Evolutionary conservation across 2,797 vertebrate species (phyloP), one percentile per base, ranked within the genome.

Genomic region (Acropternis orthonyx): DNA sequence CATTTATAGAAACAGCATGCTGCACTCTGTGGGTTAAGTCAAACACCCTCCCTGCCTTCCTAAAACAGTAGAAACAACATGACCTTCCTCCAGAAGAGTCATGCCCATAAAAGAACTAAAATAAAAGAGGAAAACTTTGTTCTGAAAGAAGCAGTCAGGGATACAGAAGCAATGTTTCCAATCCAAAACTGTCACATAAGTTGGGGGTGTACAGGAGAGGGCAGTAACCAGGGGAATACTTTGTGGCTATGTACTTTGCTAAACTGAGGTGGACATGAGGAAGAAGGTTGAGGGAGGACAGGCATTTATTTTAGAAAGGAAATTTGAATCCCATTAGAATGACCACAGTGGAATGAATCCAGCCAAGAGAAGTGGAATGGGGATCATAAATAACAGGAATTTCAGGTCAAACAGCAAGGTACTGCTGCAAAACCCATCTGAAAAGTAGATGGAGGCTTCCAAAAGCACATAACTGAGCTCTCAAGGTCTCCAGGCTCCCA

Each of bases 1-100:
- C 97, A 97, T 97, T 97, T 98, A 96, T 96, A 97, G 97, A 97
- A 97, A 97, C 79, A 94, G 87, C 88, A 34, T 81, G 82, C 92
- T 97, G 81, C 79, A 76, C 63, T 96, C 73, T 94, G 87, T 89
- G 84, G 87, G 87, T 95, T 97, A 97, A 97, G 93, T 71, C 91
- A 97, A 97, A 97, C 91, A 96, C 89, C 37, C 89, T 95, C 91
- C 39, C 82, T 92, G 44, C 93, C 75, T 89, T 87, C 78, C 89
- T 93, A 72, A 90, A 96, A 76, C 72, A 96, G 94, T n/a, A 97
- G 92, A 97, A 97, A 96, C 76, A 97, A 83, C 68, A 67, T 2
- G 5, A 92, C 66, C 78, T 95, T 91, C 68, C 63, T 83, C 88
- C 65, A 76, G 62, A 94, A 96, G 65, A 74, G 28, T 49, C 75